These are phyloP conservation scores for Diuraphis noxia DNA, from an alignment of 1,140 invertebrate species.

Conservation along the genomic window DNA sequence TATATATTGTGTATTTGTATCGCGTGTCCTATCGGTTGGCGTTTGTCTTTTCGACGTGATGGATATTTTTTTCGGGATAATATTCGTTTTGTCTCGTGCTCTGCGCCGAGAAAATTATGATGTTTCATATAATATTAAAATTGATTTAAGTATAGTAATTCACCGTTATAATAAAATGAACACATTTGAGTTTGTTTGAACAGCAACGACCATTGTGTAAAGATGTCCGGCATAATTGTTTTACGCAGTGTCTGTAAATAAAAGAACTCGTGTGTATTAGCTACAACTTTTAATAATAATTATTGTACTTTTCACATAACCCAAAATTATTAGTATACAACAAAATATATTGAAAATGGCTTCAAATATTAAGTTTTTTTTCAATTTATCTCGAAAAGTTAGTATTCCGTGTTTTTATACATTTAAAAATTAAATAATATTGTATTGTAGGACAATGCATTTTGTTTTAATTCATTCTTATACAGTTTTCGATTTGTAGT, in stretches of 20 bases:
- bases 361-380: not conserved
- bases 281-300: not conserved
- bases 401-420: not conserved
- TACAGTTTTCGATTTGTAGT: not conserved
- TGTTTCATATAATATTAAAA: not conserved
- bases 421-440: not conserved
- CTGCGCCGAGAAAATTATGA: not conserved
- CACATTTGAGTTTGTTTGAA: not conserved
- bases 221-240: not conserved
- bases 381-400: not conserved
- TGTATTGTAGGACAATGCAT: not conserved
- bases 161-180: not conserved
- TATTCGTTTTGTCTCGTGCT: not conserved
- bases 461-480: not conserved
- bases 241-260: not conserved
- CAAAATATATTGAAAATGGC: not conserved
- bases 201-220: not conserved
- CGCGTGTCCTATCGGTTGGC: not conserved
- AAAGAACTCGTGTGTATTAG: not conserved
- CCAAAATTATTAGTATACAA: not conserved
- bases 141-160: not conserved
- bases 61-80: not conserved
- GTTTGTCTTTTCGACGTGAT: not conserved
- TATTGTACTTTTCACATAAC: not conserved
- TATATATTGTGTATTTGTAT: not conserved